Base-by-base conservation (phyloP, 2,888 invertebrate genomes). In the Ctena decussata region DNA sequence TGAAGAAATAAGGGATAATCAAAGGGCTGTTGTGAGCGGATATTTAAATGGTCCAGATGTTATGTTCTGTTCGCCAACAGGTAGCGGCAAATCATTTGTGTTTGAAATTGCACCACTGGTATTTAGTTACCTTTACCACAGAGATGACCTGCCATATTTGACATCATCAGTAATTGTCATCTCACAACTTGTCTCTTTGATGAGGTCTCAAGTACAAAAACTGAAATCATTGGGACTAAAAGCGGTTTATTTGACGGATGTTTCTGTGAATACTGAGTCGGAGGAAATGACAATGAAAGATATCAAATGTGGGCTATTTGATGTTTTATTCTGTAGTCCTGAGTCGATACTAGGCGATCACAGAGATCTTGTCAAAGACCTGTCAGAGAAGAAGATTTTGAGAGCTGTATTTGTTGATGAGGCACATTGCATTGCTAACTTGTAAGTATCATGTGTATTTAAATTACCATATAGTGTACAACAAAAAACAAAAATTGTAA, bases 11-110 rank as follows among this genome's bases (percentile, higher is more conserved):
- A 72, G 72, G 44, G 72, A 72, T 8, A 72, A 41, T 44, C 72
- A 72, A 44, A 41, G 12, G n/a, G 24, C 18, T 2, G 72, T 18
- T n/a, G 41, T 72, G 6, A 41, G 2, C 11, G 44, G 44, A 18
- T 72, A 41, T 72, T 44, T 72, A 72, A 41, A 72, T 39, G 72
- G 72, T 3, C 6, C 57, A 5, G 53, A 78, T 71, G 49, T 78
- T 27, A 32, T 78, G 5, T 49, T 46, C 21, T 70, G 71, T 37
- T 46, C 71, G 27, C 78, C 78, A 71, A 78, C 71, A 49, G 78
- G 78, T 15, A 78, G 78, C 27, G 78, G 78, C 49, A 78, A 49
- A 49, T 78, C 78, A 1, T 27, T 77, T 57, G 21, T n/a, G 1
- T 37, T 69, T 24, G 70, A 70, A 70, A 70, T 70, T 41, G 2